A percentile compares a stretch with the other conserved stretches of the same genome.
Evolutionary conservation across 2,113 vertebrate species (phyloP).

Genomic region (Lampris megalopsis): DNA sequence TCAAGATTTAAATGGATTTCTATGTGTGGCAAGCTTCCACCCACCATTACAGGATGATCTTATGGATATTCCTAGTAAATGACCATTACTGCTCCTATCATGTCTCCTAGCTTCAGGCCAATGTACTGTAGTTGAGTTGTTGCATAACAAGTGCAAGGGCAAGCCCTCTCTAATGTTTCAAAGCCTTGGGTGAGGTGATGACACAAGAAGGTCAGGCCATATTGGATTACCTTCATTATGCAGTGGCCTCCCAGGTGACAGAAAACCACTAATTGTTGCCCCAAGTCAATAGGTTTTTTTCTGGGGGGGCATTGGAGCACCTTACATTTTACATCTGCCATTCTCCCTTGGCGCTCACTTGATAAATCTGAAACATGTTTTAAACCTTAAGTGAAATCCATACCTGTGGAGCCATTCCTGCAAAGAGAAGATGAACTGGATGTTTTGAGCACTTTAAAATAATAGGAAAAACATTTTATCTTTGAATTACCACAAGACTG

Average conservation of each 20-base stretch:
- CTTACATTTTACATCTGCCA: slow-evolving; percentile 16
- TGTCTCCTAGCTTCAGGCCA: slow-evolving; percentile 9
- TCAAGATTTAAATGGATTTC: too few relatives aligned
- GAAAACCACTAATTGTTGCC: slow-evolving; percentile 34
- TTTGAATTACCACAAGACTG: not conserved
- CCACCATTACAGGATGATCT: not conserved
- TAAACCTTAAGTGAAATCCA: slow-evolving; percentile 28
- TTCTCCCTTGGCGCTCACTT: slow-evolving; percentile 22
- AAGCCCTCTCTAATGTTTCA: slow-evolving; percentile 47
- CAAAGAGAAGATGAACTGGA: not conserved
- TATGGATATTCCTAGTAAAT: not conserved
- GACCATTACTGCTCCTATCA: slow-evolving; percentile 8
- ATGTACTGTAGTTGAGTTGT: slow-evolving; percentile 27
- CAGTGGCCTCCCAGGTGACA: slow-evolving; percentile 38
- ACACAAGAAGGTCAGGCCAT: slow-evolving; percentile 47
- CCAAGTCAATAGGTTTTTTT: slow-evolving; percentile 14
- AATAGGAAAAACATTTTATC: not conserved
- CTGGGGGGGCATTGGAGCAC: slow-evolving; percentile 9
- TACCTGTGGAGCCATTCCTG: not conserved
- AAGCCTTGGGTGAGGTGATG: slow-evolving; percentile 32
- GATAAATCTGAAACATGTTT: slow-evolving; percentile 26
- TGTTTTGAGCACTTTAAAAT: not conserved
- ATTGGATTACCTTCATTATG: slow-evolving; percentile 53
- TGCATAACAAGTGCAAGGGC: slow-evolving; percentile 23
- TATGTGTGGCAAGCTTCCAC: not conserved